A percentile compares a stretch with the other conserved stretches of the same genome.
Conservation (phyloP, 2,888 invertebrate genomes). For the Hypselothyrea guttata region DNA sequence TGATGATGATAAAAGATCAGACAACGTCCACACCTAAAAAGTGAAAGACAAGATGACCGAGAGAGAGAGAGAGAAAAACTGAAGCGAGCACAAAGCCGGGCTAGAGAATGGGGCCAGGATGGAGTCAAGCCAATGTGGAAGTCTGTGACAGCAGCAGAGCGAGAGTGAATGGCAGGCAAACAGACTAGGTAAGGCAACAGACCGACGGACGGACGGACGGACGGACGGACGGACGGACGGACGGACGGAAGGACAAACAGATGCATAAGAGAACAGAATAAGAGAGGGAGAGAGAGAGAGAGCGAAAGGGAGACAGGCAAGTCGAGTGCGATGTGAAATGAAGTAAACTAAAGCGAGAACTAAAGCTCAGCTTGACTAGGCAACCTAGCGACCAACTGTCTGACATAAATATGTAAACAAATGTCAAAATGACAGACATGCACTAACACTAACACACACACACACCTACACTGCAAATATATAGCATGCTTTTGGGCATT, state of each 20-base stretch:
- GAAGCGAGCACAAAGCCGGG: constrained; percentile 16
- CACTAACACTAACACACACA: constrained; percentile 27
- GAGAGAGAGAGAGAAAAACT: constrained; percentile 32
- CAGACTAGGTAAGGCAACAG: constrained; percentile 6
- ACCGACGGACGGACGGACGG: constrained; percentile 11
- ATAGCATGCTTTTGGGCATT: constrained; percentile 17
- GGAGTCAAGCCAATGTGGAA: constrained; percentile 7
- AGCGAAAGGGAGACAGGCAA: no score
- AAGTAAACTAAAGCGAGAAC: constrained; percentile 29
- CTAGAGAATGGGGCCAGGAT: constrained; percentile 13
- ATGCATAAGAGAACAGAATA: no score
- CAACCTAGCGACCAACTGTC: constrained; percentile 65
- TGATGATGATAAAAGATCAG: constrained; percentile 73
- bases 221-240: constrained; percentile 13
- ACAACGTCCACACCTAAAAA: constrained; percentile 57
- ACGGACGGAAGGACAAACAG: constrained; percentile 3
- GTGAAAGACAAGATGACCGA: constrained; percentile 45
- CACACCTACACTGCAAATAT: constrained; percentile 2
- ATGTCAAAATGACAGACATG: constrained; percentile 76
- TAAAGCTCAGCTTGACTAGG: constrained; percentile 28
- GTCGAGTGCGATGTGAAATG: constrained; percentile 35
- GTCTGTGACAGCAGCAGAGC: constrained; percentile 37
- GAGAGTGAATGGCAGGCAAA: constrained; percentile 67
- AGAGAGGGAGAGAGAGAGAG: no score
- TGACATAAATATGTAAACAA: constrained; percentile 75